phyloP scores from a whole-genome alignment of 2,888 invertebrate species.

The Himalopsyche anomala region DNA sequence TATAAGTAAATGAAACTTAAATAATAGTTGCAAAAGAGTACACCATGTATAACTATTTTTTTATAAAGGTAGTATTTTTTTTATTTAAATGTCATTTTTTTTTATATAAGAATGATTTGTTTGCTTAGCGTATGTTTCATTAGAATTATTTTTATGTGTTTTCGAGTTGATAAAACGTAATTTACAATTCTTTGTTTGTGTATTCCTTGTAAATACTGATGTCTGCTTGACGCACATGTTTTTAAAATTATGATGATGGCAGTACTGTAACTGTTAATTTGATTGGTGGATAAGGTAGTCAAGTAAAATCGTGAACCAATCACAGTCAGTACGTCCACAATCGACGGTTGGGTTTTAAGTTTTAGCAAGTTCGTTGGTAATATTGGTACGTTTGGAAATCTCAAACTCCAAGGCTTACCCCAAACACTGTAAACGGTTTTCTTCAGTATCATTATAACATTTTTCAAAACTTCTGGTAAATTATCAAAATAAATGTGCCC shows the following conservation, averaged over 20 bases:
- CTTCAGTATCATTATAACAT: neutral
- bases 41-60: too few relatives aligned
- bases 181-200: neutral
- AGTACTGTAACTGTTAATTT: neutral
- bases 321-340: neutral
- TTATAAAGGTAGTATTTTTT: too few relatives aligned
- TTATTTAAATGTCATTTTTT: too few relatives aligned
- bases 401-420: neutral
- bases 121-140: too few relatives aligned
- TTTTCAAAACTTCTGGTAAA: neutral
- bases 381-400: constrained; percentile 22
- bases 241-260: constrained; percentile 4
- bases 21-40: too few relatives aligned
- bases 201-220: neutral
- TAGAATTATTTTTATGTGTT: too few relatives aligned
- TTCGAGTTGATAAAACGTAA: too few relatives aligned
- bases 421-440: constrained; percentile 36
- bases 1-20: too few relatives aligned
- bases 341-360: constrained; percentile 12
- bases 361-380: neutral
- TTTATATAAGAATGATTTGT: too few relatives aligned
- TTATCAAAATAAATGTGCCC: constrained; percentile 1
- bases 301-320: neutral
- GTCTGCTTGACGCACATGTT: neutral
- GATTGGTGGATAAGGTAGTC: neutral